Base-by-base conservation (phyloP, 2,113 vertebrate genomes). In the Hyla sarda region DNA sequence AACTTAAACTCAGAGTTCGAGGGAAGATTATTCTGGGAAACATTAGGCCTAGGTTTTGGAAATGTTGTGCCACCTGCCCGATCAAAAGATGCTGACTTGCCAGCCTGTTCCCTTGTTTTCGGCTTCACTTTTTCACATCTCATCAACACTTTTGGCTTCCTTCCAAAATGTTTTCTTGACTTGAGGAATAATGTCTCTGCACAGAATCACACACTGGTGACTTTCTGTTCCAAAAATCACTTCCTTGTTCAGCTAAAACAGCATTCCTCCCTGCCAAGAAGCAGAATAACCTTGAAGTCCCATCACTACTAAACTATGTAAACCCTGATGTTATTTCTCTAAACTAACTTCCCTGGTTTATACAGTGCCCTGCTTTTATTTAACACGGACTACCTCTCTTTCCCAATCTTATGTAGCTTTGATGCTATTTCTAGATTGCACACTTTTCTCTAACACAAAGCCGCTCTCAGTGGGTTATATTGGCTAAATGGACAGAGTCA, bases 201-300 rank as follows among this genome's bases (percentile, higher is more conserved):
- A 80, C 65, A 80, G 71, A 81, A 72, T 86, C 76, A 72, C 30
- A 80, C 65, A 80, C 50, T 54, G 60, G 23, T 78, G 58, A 65
- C 60, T 78, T 67, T 86, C 52, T 80, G 48, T 37, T 56, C 76
- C 84, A 80, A 86, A 86, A 86, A 86, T 80, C 50, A 79, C 76
- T 80, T 86, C 48, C 69, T 86, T 72, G 76, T 81, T 81, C 48
- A 54, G 67, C 78, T 86, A 78, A 73, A 67, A 86, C 65, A 56
- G 62, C 62, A 80, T 69, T 78, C 75, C 84, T 37, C 34, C 17
- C 48, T 80, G 76, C 65, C 84, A 86, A 69, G 32, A 85, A 79
- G 60, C 77, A 80, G 13, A 79, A 37, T 72, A 73, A 56, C 50
- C 76, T 80, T 86, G 65, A 72, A 73, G 77, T 81, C 62, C 79